phyloP scores from a whole-genome alignment of 92 coral and sea anemone species.

The Siderastrea siderea region DNA sequence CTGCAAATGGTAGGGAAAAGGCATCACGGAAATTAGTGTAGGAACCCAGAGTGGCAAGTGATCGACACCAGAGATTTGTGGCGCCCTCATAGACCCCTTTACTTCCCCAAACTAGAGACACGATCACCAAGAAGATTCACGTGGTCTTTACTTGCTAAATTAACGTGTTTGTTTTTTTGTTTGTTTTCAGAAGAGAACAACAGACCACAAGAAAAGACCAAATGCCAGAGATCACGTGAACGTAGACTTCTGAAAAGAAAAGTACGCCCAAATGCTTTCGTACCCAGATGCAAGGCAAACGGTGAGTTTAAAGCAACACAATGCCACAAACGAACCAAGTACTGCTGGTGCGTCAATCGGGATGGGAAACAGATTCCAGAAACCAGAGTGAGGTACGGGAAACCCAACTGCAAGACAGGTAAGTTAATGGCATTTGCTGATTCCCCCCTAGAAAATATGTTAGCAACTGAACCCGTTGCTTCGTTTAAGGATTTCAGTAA shows the following conservation, averaged over 20 bases:
- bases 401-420: conserved; percentile 86
- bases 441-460: too few relatives aligned
- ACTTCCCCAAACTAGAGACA: neutral
- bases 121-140: neutral
- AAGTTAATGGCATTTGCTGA: neutral
- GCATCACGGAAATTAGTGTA: too few relatives aligned
- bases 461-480: too few relatives aligned
- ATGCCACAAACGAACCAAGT: conserved; percentile 62
- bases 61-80: too few relatives aligned
- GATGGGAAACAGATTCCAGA: conserved; percentile 78
- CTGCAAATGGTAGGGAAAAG: too few relatives aligned
- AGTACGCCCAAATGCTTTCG: conserved; percentile 36
- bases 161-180: neutral
- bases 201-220: conserved; percentile 21
- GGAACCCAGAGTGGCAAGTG: too few relatives aligned
- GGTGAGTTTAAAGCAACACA: conserved; percentile 85
- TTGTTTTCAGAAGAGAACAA: neutral
- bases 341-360: conserved; percentile 93
- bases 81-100: too few relatives aligned
- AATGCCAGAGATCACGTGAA: conserved; percentile 72
- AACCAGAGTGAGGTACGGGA: conserved; percentile 61
- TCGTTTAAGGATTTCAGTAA: too few relatives aligned
- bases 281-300: conserved; percentile 86
- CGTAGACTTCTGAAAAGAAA: conserved; percentile 54
- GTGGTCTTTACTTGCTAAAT: neutral